phyloP scores from a whole-genome alignment of 2,113 vertebrate genomes.

The Brachypodius melanocephalos region DNA sequence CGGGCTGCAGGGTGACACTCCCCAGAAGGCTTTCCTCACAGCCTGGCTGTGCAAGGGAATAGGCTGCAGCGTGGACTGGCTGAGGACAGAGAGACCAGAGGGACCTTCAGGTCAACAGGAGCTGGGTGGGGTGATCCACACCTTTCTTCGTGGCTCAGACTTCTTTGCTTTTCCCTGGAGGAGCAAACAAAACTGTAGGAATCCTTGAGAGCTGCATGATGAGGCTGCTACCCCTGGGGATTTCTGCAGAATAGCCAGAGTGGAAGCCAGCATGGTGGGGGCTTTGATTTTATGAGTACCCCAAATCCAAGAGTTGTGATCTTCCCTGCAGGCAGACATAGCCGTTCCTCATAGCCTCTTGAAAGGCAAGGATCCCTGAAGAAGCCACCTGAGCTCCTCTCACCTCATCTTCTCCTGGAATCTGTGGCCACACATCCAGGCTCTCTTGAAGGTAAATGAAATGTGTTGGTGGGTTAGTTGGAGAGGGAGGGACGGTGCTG shows the following conservation, averaged over 20 bases:
- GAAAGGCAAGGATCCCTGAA: neutral
- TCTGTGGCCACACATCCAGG: neutral
- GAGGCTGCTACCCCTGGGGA: neutral
- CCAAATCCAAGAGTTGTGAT: neutral
- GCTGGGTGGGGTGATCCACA: neutral
- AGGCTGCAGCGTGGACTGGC: neutral
- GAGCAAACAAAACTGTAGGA: neutral
- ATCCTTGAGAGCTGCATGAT: neutral
- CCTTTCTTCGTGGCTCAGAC: neutral
- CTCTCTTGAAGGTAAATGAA: constrained; percentile 1
- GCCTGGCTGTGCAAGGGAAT: rapidly evolving
- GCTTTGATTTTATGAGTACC: neutral
- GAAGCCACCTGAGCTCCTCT: neutral
- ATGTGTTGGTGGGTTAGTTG: rapidly evolving
- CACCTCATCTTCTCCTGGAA: neutral
- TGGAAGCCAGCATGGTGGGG: neutral
- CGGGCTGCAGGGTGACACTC: neutral
- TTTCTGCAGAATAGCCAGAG: neutral
- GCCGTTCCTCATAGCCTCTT: neutral
- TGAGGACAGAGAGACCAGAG: neutral
- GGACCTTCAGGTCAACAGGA: neutral
- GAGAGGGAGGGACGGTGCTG: neutral
- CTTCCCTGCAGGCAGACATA: neutral
- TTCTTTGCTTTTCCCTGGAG: neutral
- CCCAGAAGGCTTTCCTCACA: neutral